Evolutionary conservation across 2,888 invertebrate species (phyloP).

Genomic region (Anticlea derivata): DNA sequence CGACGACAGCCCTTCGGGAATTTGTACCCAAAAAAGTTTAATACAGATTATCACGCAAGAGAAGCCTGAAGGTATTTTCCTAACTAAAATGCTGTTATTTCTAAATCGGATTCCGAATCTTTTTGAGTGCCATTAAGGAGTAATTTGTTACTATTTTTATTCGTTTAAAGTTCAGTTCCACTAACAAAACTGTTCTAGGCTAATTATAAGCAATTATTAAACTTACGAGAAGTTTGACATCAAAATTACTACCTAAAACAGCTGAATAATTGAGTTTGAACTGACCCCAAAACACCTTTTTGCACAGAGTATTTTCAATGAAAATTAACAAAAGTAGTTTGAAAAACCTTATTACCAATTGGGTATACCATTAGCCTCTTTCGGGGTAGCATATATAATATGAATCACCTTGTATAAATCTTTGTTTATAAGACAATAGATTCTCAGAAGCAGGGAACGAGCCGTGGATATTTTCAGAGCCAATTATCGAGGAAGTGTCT

Average conservation of each 20-base stretch:
- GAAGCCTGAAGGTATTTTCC: slow-evolving; percentile 31
- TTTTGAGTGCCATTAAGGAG: slow-evolving; percentile 17
- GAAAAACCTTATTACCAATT: too few relatives aligned
- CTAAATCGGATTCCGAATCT: slow-evolving; percentile 24
- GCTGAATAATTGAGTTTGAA: too few relatives aligned
- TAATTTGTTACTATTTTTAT: slow-evolving; percentile 17
- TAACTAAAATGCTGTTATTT: slow-evolving; percentile 31
- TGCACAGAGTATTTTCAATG: too few relatives aligned
- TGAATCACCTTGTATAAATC: not conserved
- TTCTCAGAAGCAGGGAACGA: too few relatives aligned
- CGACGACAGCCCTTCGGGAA: slow-evolving; percentile 33
- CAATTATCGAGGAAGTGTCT: slow-evolving; percentile 13
- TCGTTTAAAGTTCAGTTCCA: not conserved
- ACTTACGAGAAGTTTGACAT: too few relatives aligned
- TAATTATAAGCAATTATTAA: too few relatives aligned
- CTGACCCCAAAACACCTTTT: too few relatives aligned
- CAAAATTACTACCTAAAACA: too few relatives aligned
- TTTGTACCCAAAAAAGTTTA: slow-evolving; percentile 38
- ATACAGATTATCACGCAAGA: slow-evolving; percentile 40
- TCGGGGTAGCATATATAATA: too few relatives aligned
- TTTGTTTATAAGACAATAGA: not conserved
- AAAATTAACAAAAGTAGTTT: too few relatives aligned
- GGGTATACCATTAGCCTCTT: too few relatives aligned
- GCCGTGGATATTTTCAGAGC: not conserved
- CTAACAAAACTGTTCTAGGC: not conserved